Evolutionary conservation across 1,140 invertebrate genomes (phyloP), one percentile per base, ranked within the genome.

Genomic region (Chironomus striatipennis): DNA sequence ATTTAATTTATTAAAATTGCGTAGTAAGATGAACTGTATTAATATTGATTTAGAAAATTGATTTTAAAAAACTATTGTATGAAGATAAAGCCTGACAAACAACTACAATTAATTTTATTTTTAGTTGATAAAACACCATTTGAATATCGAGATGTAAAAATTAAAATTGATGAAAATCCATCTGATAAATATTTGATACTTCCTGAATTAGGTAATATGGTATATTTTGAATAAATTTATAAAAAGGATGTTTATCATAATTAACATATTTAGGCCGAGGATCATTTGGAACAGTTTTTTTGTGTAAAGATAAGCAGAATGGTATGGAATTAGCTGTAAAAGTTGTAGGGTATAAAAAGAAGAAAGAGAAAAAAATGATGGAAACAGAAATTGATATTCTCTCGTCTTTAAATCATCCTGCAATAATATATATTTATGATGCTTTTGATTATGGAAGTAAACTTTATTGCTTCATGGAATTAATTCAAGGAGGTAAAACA

Each of bases 251-350:
- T 34, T 34, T 2, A 34, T 34, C 5, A 34, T 34, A 5, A 34
- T 34, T 34, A 34, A 1, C 5, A 2, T 34, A 34, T 34, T 34
- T 34, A 34, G 24, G 24, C 5, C 24, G 96, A 78, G 97, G 97
- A 0, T 97, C 98, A 87, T 98, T 98, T 84, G 96, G 96, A 18
- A 95, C 93, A 43, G 96, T 98, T 2, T 96, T 94, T 83, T 87
- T 89, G 78, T 97, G 95, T 81, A 87, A 86, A 74, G 94, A 97
- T 82, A 93, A 91, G 80, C 84, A 83, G 17, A 91, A 90, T 0
- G 89, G 90, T 0, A 83, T 93, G 75, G 86, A 88, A 75, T 84
- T 98, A 70, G 96, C 96, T 1, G 95, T 94, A 0, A 98, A 98
- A 83, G 93, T 96, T 79, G 92, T 98, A 43, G 89, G 87, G 57